A percentile compares a stretch with the other conserved stretches of the same genome.
Evolutionary conservation across 2,888 invertebrate genomes (phyloP).

Genomic region (Barypeithes pellucidus): DNA sequence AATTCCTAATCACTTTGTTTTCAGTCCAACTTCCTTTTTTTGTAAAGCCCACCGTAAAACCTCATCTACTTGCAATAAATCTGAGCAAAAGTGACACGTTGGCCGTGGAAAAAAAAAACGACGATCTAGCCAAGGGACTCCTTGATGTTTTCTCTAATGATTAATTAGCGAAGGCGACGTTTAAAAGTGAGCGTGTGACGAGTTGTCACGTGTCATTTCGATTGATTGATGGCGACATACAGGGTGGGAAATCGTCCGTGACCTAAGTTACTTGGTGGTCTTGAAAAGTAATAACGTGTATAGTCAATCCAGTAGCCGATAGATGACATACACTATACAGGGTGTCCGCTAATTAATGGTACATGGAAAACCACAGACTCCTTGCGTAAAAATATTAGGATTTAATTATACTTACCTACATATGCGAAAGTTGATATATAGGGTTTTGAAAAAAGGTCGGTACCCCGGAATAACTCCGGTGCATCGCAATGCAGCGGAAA

Average conservation of each 20-base stretch:
- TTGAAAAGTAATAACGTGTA: slow-evolving; percentile 5
- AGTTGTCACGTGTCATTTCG: slow-evolving; percentile 64
- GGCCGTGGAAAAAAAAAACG: slow-evolving; percentile 43
- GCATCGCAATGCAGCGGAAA: too few species aligned
- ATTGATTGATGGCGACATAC: slow-evolving; percentile 62
- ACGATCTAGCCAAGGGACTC: slow-evolving; percentile 50
- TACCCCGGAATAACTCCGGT: too few species aligned
- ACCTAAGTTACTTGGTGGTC: slow-evolving; percentile 37
- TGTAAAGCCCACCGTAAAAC: slow-evolving; percentile 2
- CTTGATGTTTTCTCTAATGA: slow-evolving; percentile 63
- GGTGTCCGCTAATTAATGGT: too few species aligned
- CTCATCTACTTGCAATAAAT: slow-evolving; percentile 49
- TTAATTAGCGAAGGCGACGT: slow-evolving; percentile 66
- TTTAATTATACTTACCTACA: too few species aligned
- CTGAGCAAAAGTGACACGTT: slow-evolving; percentile 47
- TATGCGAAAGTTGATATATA: too few species aligned
- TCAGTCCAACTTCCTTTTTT: background rate
- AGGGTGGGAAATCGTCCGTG: slow-evolving; percentile 55
- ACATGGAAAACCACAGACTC: too few species aligned
- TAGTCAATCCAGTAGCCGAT: too few species aligned
- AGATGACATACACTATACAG: too few species aligned
- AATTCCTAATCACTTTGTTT: slow-evolving; percentile 13
- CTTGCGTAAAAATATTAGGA: too few species aligned
- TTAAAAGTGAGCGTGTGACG: slow-evolving; percentile 68
- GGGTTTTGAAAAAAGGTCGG: too few species aligned